Evolutionary conservation across 1,140 invertebrate genomes (phyloP), one percentile per base, ranked within the genome.

Genomic region (Cotesia vestalis): DNA sequence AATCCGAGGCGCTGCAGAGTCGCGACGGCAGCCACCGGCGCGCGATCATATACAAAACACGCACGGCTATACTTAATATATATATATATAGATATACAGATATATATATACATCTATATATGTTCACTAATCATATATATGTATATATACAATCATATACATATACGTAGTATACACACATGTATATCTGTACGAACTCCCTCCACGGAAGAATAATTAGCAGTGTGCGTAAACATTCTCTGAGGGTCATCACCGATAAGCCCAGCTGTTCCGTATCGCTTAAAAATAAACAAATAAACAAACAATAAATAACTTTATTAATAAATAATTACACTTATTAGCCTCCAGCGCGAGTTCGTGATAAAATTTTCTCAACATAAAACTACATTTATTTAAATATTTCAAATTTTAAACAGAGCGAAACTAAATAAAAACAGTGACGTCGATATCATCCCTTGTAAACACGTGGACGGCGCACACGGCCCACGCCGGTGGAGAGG

Each of bases 11-110:
- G 83, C 80, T 81, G 83, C 83, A 86, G 82, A 86, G 84, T 86
- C 84, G 84, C 84, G 84, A 86, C 84, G 84, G 84, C 84, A 86
- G 82, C 82, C 84, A 86, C 82, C 84, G 84, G 82, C 84, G 84
- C 84, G 83, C 83, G 81, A 83, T 35, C 62, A 46, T 46, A 46
- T 46, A 46, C 40, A 27, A 72, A 55, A 66, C 14, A 55, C 70
- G 70, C 70, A 72, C 69, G 70, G 70, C 63, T 14, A 81, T 81
- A 27, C 27, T 27, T 27, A 27, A 27, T 27, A 80, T 80, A 46
- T 46, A 46, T 46, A 46, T 46, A 11, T 46, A 46, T 46, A 46
- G 6, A 46, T 46, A 46, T 46, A 17, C 17, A 17, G 17, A 11
- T 46, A 46, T 46, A 46, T 2, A 46, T 46, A 46, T 46, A 46